Conservation (phyloP, 2,113 vertebrate species). For the Mionectes macconnelli region DNA sequence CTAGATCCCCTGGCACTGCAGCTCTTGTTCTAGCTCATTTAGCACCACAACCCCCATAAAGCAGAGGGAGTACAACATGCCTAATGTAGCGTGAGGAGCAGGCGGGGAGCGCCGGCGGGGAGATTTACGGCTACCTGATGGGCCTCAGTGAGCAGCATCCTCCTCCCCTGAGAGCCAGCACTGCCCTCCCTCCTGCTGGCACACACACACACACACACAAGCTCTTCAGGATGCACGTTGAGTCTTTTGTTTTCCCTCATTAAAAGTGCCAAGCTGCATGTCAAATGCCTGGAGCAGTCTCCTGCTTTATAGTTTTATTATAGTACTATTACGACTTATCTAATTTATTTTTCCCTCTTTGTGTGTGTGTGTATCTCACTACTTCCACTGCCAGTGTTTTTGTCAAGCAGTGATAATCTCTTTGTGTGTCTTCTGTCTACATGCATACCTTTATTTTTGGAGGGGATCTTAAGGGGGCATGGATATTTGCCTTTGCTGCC, state of each 20-base stretch:
- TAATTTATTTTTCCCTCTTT: constrained; percentile 63
- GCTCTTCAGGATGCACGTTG: neutral
- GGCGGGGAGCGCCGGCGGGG: neutral
- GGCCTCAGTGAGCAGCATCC: neutral
- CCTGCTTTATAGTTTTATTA: constrained; percentile 64
- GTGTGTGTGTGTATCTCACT: neutral
- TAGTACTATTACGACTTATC: constrained; percentile 50
- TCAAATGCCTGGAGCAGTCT: constrained; percentile 67
- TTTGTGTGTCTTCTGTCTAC: neutral
- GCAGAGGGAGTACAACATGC: constrained; percentile 58
- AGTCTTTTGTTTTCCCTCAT: constrained; percentile 62
- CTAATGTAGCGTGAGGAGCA: constrained; percentile 65
- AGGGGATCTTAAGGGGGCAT: neutral
- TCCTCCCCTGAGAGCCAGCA: neutral
- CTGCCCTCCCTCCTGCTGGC: neutral
- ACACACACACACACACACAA: neutral
- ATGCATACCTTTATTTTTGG: neutral
- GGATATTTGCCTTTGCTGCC: neutral
- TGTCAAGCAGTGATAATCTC: neutral
- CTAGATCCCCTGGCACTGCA: constrained; percentile 40
- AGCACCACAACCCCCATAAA: constrained; percentile 56
- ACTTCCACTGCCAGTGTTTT: constrained; percentile 1
- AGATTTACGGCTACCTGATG: constrained; percentile 65
- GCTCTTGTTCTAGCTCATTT: constrained; percentile 66
- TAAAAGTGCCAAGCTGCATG: constrained; percentile 65